phyloP scores from a whole-genome alignment of 2,113 vertebrate species.

The Microcebus murinus region DNA sequence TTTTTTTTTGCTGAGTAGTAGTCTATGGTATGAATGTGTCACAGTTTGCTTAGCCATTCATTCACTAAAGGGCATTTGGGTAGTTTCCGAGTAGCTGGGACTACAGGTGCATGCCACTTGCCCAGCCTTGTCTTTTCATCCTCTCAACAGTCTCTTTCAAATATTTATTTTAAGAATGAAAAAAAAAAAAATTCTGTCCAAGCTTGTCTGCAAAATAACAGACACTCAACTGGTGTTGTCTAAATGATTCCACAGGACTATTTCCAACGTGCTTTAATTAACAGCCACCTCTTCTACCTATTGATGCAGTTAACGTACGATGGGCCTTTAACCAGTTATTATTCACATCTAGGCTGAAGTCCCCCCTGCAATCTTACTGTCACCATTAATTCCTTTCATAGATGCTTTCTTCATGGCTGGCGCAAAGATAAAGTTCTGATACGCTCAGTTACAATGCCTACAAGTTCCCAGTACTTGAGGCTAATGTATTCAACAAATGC shows the following conservation, averaged over 20 bases:
- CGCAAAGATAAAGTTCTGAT: background rate
- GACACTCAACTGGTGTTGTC: background rate
- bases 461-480: background rate
- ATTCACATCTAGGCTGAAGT: background rate
- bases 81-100: background rate
- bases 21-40: accelerated
- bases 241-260: background rate
- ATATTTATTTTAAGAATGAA: background rate
- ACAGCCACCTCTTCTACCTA: background rate
- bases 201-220: background rate
- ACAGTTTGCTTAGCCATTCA: background rate
- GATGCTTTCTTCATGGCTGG: background rate
- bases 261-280: background rate
- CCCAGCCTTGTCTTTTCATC: background rate
- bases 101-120: background rate
- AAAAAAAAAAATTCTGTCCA: background rate
- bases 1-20: background rate
- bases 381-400: background rate
- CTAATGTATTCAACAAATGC: background rate
- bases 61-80: background rate
- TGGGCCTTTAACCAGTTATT: background rate
- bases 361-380: background rate
- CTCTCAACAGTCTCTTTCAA: background rate
- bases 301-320: background rate
- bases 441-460: background rate